Base-by-base conservation (phyloP, 2,113 vertebrate genomes). In the Struthidea cinerea region DNA sequence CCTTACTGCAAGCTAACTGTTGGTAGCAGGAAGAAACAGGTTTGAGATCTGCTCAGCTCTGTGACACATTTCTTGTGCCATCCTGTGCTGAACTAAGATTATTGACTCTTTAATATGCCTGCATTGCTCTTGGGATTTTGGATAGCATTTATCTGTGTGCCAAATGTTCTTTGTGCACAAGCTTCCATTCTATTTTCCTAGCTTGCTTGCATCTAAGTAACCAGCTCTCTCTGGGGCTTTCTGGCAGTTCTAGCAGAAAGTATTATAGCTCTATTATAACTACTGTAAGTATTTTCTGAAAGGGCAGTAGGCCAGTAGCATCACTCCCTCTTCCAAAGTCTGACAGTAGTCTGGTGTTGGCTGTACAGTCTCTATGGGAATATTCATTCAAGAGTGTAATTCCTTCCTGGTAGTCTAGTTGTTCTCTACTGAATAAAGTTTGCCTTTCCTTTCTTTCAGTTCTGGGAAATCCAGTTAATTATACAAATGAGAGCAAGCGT, bases 381-480 rank as follows among this genome's bases (percentile, higher is more conserved):
- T 79, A 71, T 42, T 86, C 87, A 84, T 76, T 94, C 44, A 52
- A 92, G 92, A 70, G 77, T 90, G 87, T 80, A 87, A 87, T 94
- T 87, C 91, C 75, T 95, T 93, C 94, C 93, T 49, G 78, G 83
- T 91, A 84, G 81, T 88, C 92, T 37, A 27, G 71, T 83, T 84
- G 76, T 70, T 67, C 73, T 94, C 52, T 47, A 11, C 16, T 84
- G 81, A 94, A 92, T 92, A 68, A 84, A 84, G 79, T 67, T 92
- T 74, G 76, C 47, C 50, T 89, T 87, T 78, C 68, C 44, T 96
- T 95, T 89, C 63, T 78, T 94, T 85, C 56, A 49, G 28, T 95
- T 95, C 94, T 96, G 94, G 96, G 95, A 97, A 96, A 95, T 89
- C 73, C 77, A 84, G 59, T 93, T 79, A 90, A 55, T 94, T 92